These are phyloP conservation scores for Pithys albifrons DNA, from an alignment of 2,113 vertebrate species.

Conservation along the genomic window DNA sequence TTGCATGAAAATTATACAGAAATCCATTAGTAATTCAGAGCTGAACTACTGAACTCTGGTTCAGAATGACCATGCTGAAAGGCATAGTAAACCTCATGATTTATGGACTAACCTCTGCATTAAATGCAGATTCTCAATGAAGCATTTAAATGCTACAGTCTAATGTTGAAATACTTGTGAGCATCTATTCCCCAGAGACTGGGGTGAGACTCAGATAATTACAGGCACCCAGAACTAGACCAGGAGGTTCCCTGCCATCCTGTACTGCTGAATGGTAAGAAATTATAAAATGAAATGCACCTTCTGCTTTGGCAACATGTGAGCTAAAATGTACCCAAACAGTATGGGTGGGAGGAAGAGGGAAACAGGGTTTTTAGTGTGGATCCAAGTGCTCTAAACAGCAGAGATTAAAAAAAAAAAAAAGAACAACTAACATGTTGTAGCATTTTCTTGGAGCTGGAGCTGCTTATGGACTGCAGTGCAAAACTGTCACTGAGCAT, in stretches of 20 bases:
- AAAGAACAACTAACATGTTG: background rate
- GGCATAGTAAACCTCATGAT: rapidly evolving
- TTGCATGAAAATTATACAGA: background rate
- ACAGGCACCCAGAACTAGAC: background rate
- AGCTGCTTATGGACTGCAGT: background rate
- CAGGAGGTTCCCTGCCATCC: background rate
- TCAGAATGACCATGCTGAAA: background rate
- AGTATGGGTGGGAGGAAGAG: background rate
- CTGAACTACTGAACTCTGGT: background rate
- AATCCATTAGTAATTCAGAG: background rate
- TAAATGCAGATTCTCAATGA: background rate
- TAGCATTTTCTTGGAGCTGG: background rate
- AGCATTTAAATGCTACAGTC: background rate
- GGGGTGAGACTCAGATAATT: background rate
- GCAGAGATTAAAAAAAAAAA: background rate
- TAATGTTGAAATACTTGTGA: background rate
- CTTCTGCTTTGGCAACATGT: background rate
- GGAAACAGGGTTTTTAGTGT: background rate
- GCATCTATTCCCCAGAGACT: background rate
- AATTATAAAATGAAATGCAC: background rate
- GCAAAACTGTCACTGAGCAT: background rate
- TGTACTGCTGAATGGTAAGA: background rate
- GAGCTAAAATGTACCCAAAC: background rate
- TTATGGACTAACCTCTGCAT: background rate
- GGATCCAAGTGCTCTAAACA: background rate